Percentiles rank a stretch among this genome's conserved stretches.
Evolutionary conservation across 2,797 vertebrate species (phyloP).

Genomic region (Xenopus petersii): DNA sequence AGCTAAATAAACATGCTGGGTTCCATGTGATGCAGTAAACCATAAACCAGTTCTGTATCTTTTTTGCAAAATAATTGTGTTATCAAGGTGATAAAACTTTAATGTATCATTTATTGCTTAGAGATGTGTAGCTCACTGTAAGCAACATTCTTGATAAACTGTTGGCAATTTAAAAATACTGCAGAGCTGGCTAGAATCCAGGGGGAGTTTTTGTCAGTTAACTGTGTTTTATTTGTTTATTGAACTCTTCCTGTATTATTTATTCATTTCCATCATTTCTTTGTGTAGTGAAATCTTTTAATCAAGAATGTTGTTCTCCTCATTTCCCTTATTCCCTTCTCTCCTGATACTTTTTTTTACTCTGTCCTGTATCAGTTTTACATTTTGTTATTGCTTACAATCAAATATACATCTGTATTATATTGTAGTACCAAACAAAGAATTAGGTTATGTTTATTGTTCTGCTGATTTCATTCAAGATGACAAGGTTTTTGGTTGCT

Average conservation of each 20-base stretch:
- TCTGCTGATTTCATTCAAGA: too few species aligned
- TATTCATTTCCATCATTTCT: constrained; percentile 6
- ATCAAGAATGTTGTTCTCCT: too few species aligned
- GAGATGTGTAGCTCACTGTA: constrained; percentile 25
- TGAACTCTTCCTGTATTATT: constrained; percentile 11
- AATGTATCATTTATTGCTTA: constrained; percentile 21
- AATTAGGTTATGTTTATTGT: too few species aligned
- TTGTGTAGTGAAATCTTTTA: too few species aligned
- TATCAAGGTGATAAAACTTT: constrained; percentile 30
- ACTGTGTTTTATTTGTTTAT: constrained; percentile 19
- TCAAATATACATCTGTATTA: too few species aligned
- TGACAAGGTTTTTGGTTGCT: too few species aligned
- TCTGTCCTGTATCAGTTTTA: too few species aligned
- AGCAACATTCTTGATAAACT: constrained; percentile 18
- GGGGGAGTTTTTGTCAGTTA: not conserved
- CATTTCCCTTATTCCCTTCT: too few species aligned
- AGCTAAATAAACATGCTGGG: too few species aligned
- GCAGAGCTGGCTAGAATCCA: constrained; percentile 3
- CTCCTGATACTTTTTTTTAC: too few species aligned
- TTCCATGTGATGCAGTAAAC: constrained; percentile 4
- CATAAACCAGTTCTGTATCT: constrained; percentile 1
- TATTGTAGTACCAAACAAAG: too few species aligned
- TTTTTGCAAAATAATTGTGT: constrained; percentile 1
- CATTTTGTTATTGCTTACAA: too few species aligned
- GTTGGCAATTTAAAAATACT: constrained; percentile 14